Percentiles rank a stretch among this genome's conserved stretches.
These are phyloP conservation scores for Lepisosteus osseus DNA, from an alignment of 2,113 vertebrate species.

Conservation along the genomic window DNA sequence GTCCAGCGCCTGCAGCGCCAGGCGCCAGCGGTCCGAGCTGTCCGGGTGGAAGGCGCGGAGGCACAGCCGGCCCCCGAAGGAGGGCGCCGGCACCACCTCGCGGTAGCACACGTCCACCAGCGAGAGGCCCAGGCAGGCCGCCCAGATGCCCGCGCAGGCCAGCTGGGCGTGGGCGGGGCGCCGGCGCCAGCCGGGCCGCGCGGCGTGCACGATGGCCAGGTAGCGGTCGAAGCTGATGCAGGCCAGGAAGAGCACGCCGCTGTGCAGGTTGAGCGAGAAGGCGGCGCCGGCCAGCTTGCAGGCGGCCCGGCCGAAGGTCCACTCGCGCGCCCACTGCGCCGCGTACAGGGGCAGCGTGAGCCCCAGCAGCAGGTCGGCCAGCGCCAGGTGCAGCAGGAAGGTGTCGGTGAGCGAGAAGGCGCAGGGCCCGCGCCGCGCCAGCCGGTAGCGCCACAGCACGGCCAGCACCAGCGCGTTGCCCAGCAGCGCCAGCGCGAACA, in stretches of 20 bases:
- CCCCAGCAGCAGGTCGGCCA: conserved; percentile 79
- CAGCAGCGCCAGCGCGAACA: conserved; percentile 63
- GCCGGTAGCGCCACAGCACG: conserved; percentile 65
- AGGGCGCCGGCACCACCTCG: conserved; percentile 19
- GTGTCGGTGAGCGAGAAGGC: conserved; percentile 74
- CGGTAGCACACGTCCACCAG: conserved; percentile 59
- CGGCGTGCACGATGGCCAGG: conserved; percentile 69
- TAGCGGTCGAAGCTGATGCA: conserved; percentile 79
- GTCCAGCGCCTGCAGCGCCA: conserved; percentile 56
- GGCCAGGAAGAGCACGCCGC: conserved; percentile 70
- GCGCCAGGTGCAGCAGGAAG: conserved; percentile 82
- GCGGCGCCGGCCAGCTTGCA: conserved; percentile 70
- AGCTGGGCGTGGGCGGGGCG: conserved; percentile 61
- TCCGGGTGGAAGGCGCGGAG: conserved; percentile 32
- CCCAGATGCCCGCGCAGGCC: conserved; percentile 63
- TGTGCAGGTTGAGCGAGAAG: conserved; percentile 71
- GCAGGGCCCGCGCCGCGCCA: conserved; percentile 25
- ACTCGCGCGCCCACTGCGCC: conserved; percentile 56
- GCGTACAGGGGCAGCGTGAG: conserved; percentile 78
- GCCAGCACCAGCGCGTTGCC: conserved; percentile 78
- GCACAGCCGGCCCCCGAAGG: conserved; percentile 37
- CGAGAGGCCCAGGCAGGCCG: conserved; percentile 53
- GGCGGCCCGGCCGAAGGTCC: conserved; percentile 60
- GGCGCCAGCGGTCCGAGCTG: conserved; percentile 47
- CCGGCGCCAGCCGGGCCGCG: conserved; percentile 57